Evolutionary conservation across 2,113 vertebrate genomes (phyloP).

Genomic region (Antigone vipio): DNA sequence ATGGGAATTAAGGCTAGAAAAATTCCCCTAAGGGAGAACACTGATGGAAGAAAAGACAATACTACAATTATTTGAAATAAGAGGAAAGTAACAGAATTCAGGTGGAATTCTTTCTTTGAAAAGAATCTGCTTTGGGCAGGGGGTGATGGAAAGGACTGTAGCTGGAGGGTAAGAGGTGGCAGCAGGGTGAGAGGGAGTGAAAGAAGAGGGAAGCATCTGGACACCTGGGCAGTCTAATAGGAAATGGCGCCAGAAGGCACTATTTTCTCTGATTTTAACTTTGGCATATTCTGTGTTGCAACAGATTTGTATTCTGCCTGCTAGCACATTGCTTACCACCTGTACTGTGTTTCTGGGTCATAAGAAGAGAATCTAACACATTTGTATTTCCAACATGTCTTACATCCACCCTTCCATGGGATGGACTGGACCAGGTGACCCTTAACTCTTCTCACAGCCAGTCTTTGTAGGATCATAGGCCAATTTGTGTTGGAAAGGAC

Average conservation of each 20-base stretch:
- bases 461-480: background rate
- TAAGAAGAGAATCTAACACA: background rate
- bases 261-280: slow-evolving; percentile 9
- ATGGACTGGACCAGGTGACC: background rate
- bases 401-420: background rate
- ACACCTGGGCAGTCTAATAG: background rate
- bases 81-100: slow-evolving; percentile 35
- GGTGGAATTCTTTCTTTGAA: slow-evolving; percentile 44
- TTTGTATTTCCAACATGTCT: background rate
- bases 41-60: slow-evolving; percentile 55
- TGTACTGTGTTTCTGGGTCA: background rate
- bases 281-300: background rate
- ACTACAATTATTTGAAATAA: slow-evolving; percentile 59
- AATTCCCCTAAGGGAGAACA: slow-evolving; percentile 53
- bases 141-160: background rate
- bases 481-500: background rate
- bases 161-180: background rate
- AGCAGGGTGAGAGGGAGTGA: background rate
- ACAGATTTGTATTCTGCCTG: background rate
- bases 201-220: background rate
- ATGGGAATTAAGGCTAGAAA: slow-evolving; percentile 19
- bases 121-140: slow-evolving; percentile 31
- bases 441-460: background rate
- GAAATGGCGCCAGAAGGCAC: background rate
- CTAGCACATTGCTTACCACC: background rate